Evolutionary conservation across 2,888 invertebrate genomes (phyloP), one percentile per base, ranked within the genome.

Genomic region (Bugulina stolonifera): DNA sequence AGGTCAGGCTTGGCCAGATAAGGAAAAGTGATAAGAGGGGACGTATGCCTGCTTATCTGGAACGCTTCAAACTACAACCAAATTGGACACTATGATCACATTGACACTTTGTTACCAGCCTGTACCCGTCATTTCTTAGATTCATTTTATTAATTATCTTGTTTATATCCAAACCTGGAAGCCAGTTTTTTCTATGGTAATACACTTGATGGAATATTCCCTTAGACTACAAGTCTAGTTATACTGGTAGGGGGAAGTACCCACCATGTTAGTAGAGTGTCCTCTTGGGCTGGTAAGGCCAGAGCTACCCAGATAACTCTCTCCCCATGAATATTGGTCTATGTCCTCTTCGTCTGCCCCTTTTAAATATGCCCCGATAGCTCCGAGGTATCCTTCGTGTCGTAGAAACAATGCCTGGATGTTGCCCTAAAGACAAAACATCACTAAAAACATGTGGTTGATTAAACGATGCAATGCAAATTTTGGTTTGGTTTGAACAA

Each of bases 1-100:
- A 88, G 88, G 77, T 88, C 87, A 72, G 91, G 90, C 84, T 93
- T 90, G 77, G 88, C 87, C 74, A 97, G 86, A 77, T 97, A 86
- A 5, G 91, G 91, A 81, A 92, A 92, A 76, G 87, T 88, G 5
- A 87, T 86, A 72, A 91, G 87, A 73, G 86, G 86, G 76, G 87
- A 86, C 77, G 88, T 86, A 77, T 86, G 85, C 54, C 87, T 81
- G 77, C 88, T 88, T 75, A 89, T 83, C 79, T 89, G 89, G 73
- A 89, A 80, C 78, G 87, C 87, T 78, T 87, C 87, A 73, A 88
- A 83, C 82, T 83, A n/a, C n/a, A n/a, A n/a, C n/a, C n/a, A n/a
- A n/a, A n/a, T n/a, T n/a, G n/a, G n/a, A n/a, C n/a, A n/a, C n/a
- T n/a, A n/a, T n/a, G n/a, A n/a, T n/a, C n/a, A n/a, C n/a, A n/a